Conservation (phyloP, 2,797 vertebrate genomes). For the Semaprochilodus insignis region DNA sequence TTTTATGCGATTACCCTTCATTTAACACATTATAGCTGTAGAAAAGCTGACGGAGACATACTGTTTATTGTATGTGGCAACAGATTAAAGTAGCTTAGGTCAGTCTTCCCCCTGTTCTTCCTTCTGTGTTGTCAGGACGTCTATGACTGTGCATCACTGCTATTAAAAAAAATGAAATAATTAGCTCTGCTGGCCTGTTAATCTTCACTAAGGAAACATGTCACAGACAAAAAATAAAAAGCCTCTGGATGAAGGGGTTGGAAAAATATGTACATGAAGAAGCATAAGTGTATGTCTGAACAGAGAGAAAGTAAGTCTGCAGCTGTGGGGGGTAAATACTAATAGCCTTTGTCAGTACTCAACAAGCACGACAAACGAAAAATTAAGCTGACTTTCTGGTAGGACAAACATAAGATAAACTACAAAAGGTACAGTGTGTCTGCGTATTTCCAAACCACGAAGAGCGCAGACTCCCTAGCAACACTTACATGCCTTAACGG, state of each 20-base stretch:
- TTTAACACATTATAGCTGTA: constrained; percentile 72
- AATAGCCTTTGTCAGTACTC: background rate
- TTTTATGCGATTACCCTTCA: constrained; percentile 75
- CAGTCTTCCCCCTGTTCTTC: background rate
- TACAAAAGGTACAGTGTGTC: constrained; percentile 6
- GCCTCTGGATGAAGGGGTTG: constrained; percentile 1
- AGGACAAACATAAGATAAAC: background rate
- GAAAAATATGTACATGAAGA: background rate
- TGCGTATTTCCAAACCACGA: constrained; percentile 8
- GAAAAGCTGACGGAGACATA: constrained; percentile 53
- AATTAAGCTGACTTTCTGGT: background rate
- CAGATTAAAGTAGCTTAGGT: constrained; percentile 19
- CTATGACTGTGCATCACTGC: background rate
- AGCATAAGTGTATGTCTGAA: background rate
- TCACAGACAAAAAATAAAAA: background rate
- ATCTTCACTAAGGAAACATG: constrained; percentile 14
- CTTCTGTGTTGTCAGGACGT: background rate
- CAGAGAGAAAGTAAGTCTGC: background rate
- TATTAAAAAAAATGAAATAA: background rate
- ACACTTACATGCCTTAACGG: constrained; percentile 49
- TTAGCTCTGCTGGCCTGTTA: constrained; percentile 16
- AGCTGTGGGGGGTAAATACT: background rate
- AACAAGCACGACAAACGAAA: background rate
- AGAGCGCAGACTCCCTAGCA: constrained; percentile 24
- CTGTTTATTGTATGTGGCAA: constrained; percentile 35